Base-by-base conservation (phyloP, 2,888 invertebrate genomes). In the Chrysopilus asiliformis region DNA sequence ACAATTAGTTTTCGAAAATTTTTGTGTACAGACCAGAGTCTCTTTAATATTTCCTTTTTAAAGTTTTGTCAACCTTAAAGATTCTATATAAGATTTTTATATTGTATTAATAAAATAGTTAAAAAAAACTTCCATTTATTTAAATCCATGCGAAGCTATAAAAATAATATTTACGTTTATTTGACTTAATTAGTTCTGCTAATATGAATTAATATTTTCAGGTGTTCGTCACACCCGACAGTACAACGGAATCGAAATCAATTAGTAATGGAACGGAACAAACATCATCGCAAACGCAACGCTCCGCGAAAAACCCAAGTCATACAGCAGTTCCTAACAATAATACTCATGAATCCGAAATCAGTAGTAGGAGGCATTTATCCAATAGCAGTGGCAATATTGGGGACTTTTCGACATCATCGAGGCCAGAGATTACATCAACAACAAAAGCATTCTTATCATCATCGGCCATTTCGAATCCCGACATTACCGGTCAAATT, bases 161-260 rank as follows among this genome's bases (percentile, higher is more conserved):
- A n/a, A n/a, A n/a, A n/a, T n/a, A n/a, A n/a, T n/a, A n/a, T n/a
- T n/a, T n/a, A n/a, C n/a, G n/a, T n/a, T n/a, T n/a, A n/a, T n/a
- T n/a, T n/a, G n/a, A n/a, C n/a, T n/a, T n/a, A n/a, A n/a, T n/a
- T n/a, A n/a, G n/a, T n/a, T n/a, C n/a, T n/a, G n/a, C n/a, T n/a
- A n/a, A n/a, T n/a, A n/a, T n/a, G n/a, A n/a, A n/a, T n/a, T 25
- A 25, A 18, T 16, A 19, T 32, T 43, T 34, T 7, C 20, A 51
- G 51, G 51, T 55, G n/a, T 57, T 55, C 29, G 58, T 49, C 15
- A 39, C 50, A 42, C 51, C 56, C 25, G 54, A 55, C 39, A 52
- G 51, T 45, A 46, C 57, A 39, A 56, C 50, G n/a, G 46, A 46
- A 17, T 26, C 36, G 32, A 43, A 42, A 22, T 35, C 42, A 29